Evolutionary conservation across 2,888 invertebrate species (phyloP).

Genomic region (Tanypteryx hageni): DNA sequence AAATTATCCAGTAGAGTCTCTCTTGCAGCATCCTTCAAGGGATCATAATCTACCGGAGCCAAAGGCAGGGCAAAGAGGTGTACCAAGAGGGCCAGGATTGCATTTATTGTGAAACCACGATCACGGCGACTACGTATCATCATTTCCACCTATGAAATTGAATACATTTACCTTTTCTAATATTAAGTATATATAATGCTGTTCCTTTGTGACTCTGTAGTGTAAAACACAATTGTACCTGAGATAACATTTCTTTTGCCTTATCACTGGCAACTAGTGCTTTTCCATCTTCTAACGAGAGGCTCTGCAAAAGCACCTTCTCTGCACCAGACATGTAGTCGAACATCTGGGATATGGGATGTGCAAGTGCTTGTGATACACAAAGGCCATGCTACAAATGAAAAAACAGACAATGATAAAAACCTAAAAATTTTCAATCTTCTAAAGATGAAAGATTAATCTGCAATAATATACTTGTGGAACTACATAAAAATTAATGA

Average conservation of each 20-base stretch:
- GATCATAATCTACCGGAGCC: constrained; percentile 75
- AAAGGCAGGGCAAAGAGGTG: constrained; percentile 79
- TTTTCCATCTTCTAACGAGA: constrained; percentile 66
- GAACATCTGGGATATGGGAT: constrained; percentile 54
- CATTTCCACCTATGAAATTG: constrained; percentile 77
- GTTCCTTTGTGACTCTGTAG: too few relatives aligned
- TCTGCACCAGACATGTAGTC: constrained; percentile 56
- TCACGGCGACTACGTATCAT: constrained; percentile 79
- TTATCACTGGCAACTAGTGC: constrained; percentile 72
- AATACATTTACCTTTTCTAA: neutral
- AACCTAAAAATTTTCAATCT: neutral
- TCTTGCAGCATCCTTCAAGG: constrained; percentile 76
- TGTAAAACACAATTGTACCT: neutral
- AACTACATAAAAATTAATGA: neutral
- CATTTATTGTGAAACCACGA: constrained; percentile 78
- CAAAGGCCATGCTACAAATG: constrained; percentile 33
- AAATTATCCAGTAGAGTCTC: constrained; percentile 77
- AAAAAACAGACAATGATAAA: neutral
- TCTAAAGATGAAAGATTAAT: too few relatives aligned
- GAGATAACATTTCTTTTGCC: constrained; percentile 72
- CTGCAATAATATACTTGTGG: too few relatives aligned
- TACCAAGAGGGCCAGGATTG: constrained; percentile 79
- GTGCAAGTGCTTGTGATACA: constrained; percentile 49
- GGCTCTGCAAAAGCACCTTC: constrained; percentile 50
- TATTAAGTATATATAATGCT: too few relatives aligned